Percentiles rank a stretch among this genome's conserved stretches.
Evolutionary conservation across 2,113 vertebrate genomes (phyloP).

Genomic region (Petaurus breviceps): DNA sequence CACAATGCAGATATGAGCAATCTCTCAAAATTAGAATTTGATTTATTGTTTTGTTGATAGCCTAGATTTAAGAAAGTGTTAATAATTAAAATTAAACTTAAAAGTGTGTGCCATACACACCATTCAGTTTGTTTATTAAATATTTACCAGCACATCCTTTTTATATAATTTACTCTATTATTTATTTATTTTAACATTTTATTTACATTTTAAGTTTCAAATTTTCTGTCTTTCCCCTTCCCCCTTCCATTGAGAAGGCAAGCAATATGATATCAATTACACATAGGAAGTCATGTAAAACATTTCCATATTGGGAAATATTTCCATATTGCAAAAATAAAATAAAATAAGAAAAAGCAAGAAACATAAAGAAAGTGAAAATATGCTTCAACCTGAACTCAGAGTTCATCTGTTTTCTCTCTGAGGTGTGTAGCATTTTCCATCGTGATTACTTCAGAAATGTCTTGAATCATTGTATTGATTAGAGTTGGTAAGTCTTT

Average conservation of each 20-base stretch:
- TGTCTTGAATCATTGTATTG: not conserved
- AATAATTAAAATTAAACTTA: not conserved
- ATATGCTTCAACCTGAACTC: not conserved
- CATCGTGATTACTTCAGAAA: not conserved
- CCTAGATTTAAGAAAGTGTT: not conserved
- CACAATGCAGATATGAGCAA: not conserved
- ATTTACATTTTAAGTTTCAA: not conserved
- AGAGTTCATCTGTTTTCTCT: not conserved
- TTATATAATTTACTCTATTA: not conserved
- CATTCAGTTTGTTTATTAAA: not conserved
- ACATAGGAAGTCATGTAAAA: not conserved
- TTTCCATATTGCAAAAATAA: not conserved
- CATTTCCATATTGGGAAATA: not conserved
- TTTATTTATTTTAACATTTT: not conserved
- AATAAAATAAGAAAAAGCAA: not conserved
- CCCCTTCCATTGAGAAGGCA: not conserved
- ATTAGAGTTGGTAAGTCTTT: not conserved
- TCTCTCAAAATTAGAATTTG: not conserved
- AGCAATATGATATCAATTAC: not conserved
- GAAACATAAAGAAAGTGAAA: not conserved
- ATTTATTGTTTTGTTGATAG: not conserved
- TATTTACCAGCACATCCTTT: not conserved
- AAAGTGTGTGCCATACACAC: not conserved
- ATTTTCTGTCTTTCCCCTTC: not conserved
- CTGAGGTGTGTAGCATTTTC: not conserved